Evolutionary conservation across 37 sponge, comb jelly and placozoan species (phyloP), one percentile per base, ranked within the genome.

Genomic region (Theonella swinhoei): DNA sequence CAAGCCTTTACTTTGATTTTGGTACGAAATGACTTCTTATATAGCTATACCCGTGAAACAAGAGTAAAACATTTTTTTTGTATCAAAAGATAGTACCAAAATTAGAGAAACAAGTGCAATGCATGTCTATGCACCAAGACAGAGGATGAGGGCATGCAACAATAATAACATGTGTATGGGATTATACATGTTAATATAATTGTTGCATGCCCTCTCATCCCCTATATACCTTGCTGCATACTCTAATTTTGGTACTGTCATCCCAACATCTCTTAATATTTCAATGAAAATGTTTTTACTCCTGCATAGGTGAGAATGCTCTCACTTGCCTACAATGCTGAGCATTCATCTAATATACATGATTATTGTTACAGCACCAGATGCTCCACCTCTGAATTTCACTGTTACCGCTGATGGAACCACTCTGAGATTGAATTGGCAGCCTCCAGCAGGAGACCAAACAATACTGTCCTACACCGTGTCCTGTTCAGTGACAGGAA

Each of bases 331-430:
- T n/a, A n/a, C n/a, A n/a, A n/a, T n/a, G n/a, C n/a, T n/a, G n/a
- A n/a, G n/a, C n/a, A n/a, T n/a, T n/a, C n/a, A n/a, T n/a, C n/a
- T n/a, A n/a, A n/a, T n/a, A n/a, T n/a, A n/a, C n/a, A n/a, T 47
- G 14, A 47, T 14, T 47, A 17, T 47, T 14, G 14, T 47, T 47
- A 14, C 37, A 80, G 80, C 60, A 28, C 80, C 80, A 0, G 65
- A 41, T 43, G 42, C 58, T 68, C 80, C 80, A 42, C 80, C 80
- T 68, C 20, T 29, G 20, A 42, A 80, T 8, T 68, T 80, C 23
- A 17, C 34, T 32, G 7, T 68, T 7, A 23, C 29, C 3, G 47
- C 42, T 23, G 38, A 31, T 41, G 41, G 67, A 66, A 14, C 9
- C 29, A 14, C 68, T 41, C 11, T 80, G 4, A 8, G 0, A 19